A percentile compares a stretch with the other conserved stretches of the same genome.
Evolutionary conservation across 2,797 vertebrate species (phyloP).

Genomic region (Poecilia wingei): DNA sequence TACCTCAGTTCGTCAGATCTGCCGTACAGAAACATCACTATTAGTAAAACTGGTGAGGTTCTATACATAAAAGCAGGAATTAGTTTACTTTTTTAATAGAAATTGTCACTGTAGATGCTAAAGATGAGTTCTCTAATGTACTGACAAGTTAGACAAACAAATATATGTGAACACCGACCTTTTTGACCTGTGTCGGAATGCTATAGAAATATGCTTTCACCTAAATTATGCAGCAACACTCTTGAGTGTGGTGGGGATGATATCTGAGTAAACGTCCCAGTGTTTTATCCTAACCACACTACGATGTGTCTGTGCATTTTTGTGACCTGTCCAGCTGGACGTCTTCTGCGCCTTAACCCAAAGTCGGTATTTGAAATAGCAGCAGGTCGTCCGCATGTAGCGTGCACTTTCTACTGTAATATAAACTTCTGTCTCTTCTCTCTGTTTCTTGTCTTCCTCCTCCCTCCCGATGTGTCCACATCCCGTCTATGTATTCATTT

Average conservation of each 20-base stretch:
- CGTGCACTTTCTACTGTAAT: constrained; percentile 48
- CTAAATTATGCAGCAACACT: neutral
- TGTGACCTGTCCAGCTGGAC: constrained; percentile 52
- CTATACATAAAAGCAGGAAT: neutral
- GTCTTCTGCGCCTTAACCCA: constrained; percentile 51
- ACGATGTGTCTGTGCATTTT: constrained; percentile 35
- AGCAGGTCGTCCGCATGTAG: constrained; percentile 46
- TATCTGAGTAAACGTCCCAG: constrained; percentile 8
- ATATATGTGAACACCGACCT: neutral
- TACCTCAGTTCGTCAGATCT: neutral
- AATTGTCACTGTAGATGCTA: neutral
- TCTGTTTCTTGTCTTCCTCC: constrained; percentile 49
- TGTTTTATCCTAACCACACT: constrained; percentile 28
- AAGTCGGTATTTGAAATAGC: constrained; percentile 60
- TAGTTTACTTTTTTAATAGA: neutral
- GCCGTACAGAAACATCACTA: neutral
- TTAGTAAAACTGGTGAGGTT: neutral
- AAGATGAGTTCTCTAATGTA: neutral
- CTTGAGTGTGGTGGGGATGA: neutral
- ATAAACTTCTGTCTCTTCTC: constrained; percentile 59
- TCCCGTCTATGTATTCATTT: constrained; percentile 5
- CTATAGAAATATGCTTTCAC: neutral
- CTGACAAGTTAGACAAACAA: neutral
- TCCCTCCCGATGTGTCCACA: constrained; percentile 3
- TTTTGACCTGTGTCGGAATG: neutral